Evolutionary conservation across 2,113 vertebrate genomes (phyloP).

Genomic region (Gopherus evgoodei): DNA sequence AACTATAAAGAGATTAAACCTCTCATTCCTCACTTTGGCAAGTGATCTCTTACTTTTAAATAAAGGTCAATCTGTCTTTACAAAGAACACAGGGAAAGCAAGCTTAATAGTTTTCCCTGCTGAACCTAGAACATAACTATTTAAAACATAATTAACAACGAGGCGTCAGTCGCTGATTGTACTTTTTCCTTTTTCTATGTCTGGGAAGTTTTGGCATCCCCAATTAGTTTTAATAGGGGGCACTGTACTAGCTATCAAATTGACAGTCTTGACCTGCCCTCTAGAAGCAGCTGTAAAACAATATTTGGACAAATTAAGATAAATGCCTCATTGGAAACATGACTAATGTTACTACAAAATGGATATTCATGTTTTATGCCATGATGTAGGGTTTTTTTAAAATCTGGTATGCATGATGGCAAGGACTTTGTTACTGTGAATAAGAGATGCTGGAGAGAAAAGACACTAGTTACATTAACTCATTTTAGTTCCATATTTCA

Average conservation of each 20-base stretch:
- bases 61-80: constrained; percentile 77
- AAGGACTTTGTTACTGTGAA: constrained; percentile 12
- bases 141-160: constrained; percentile 79
- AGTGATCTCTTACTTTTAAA: constrained; percentile 72
- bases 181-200: constrained; percentile 68
- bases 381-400: constrained; percentile 3
- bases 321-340: constrained; percentile 49
- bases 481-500: constrained; percentile 44
- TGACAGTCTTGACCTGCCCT: constrained; percentile 72
- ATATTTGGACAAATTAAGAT: constrained; percentile 70
- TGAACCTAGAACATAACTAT: constrained; percentile 72
- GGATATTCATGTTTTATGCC: neutral
- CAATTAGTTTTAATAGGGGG: constrained; percentile 72
- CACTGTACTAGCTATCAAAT: constrained; percentile 74
- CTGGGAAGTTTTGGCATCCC: constrained; percentile 69
- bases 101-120: constrained; percentile 69
- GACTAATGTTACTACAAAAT: constrained; percentile 43
- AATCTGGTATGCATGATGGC: neutral
- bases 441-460: constrained; percentile 49
- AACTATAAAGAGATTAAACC: constrained; percentile 69
- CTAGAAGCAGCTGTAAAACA: constrained; percentile 71
- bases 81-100: constrained; percentile 73
- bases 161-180: constrained; percentile 66
- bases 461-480: constrained; percentile 34
- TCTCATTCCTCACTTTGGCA: constrained; percentile 72